Evolutionary conservation across 2,797 vertebrate species (phyloP).

Genomic region (Heliangelus exortis): DNA sequence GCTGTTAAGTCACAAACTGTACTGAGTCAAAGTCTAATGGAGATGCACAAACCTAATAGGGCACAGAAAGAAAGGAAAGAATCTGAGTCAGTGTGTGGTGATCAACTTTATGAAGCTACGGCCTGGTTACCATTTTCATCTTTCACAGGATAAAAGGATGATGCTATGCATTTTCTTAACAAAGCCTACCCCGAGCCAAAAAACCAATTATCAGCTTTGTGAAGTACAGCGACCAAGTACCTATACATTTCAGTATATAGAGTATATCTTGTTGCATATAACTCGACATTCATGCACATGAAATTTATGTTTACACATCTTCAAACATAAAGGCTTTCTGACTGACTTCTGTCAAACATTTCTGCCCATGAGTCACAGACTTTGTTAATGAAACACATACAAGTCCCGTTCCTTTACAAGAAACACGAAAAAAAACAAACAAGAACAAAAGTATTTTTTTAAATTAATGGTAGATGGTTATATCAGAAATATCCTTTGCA

Average conservation of each 20-base stretch:
- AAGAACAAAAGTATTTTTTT: not conserved
- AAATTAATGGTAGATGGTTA: not conserved
- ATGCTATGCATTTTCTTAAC: not conserved
- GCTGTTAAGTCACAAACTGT: not conserved
- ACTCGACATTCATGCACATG: not conserved
- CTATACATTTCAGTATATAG: not conserved
- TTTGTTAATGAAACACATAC: not conserved
- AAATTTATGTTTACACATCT: not conserved
- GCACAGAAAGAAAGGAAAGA: not conserved
- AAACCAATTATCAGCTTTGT: not conserved
- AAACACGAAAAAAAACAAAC: not conserved
- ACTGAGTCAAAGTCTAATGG: not conserved
- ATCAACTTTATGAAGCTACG: not conserved
- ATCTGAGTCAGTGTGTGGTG: not conserved
- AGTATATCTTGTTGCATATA: not conserved
- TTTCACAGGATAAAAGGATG: not conserved
- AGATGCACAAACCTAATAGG: not conserved
- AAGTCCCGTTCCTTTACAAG: not conserved
- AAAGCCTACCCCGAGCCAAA: not conserved
- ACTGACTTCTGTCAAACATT: not conserved
- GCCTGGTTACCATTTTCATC: not conserved
- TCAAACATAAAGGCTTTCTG: not conserved
- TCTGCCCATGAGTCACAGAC: not conserved
- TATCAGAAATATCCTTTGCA: not conserved
- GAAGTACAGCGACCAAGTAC: not conserved